A percentile compares a stretch with the other conserved stretches of the same genome.
Conservation (phyloP, 53 echinoderm and acorn worm species). For the Echinarachnius parma region DNA sequence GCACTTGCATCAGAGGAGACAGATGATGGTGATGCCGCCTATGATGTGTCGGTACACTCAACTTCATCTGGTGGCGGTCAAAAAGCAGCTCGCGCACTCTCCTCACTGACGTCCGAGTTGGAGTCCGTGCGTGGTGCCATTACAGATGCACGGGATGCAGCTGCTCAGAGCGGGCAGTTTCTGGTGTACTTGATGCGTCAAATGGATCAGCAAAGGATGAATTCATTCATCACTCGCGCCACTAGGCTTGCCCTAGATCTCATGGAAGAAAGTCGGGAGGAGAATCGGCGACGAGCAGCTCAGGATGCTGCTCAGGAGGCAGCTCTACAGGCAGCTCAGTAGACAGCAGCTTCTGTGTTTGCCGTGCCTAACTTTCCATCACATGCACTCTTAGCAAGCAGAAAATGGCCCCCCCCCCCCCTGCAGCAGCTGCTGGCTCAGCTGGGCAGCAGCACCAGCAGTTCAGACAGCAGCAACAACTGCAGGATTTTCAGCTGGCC, state of each 20-base stretch:
- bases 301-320: neutral
- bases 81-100: conserved; percentile 26
- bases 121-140: conserved; percentile 45
- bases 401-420: neutral
- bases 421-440: conserved; percentile 8
- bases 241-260: neutral
- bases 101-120: conserved; percentile 26
- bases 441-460: conserved; percentile 13
- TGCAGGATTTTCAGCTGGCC: conserved; percentile 18
- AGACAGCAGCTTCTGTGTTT: too few relatives aligned
- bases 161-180: conserved; percentile 16
- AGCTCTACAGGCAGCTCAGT: conserved; percentile 3
- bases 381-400: conserved; percentile 12
- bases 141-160: conserved; percentile 34
- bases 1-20: conserved; percentile 10
- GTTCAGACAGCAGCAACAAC: conserved; percentile 19
- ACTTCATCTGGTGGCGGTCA: conserved; percentile 29
- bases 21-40: conserved; percentile 24
- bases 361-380: neutral
- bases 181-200: conserved; percentile 38
- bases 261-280: neutral
- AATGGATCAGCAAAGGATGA: conserved; percentile 41
- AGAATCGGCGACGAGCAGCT: neutral
- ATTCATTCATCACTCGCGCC: conserved; percentile 23
- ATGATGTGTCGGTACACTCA: conserved; percentile 18